These are phyloP conservation scores for Brachyhypopomus gauderio DNA, from an alignment of 2,113 vertebrate species.

Conservation along the genomic window DNA sequence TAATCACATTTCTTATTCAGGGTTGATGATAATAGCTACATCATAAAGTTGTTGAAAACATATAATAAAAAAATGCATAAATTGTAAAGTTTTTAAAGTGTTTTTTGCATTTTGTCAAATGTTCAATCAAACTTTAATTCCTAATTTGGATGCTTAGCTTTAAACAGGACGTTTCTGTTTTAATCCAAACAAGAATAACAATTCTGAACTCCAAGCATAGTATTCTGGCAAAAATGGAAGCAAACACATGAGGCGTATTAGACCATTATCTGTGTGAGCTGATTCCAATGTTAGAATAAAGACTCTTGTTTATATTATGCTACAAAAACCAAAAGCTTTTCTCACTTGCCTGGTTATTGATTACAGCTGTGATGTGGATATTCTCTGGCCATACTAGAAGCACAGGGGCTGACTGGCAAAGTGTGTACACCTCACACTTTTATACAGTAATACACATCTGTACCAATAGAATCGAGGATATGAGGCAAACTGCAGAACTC, in stretches of 20 bases:
- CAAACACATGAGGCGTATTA: background rate
- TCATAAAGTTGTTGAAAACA: background rate
- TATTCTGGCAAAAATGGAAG: background rate
- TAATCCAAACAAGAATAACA: background rate
- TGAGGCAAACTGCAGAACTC: slow-evolving; percentile 24
- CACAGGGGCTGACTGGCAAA: background rate
- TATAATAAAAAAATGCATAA: background rate
- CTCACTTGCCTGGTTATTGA: background rate
- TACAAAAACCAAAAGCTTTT: background rate
- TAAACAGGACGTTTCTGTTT: background rate
- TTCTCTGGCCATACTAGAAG: background rate
- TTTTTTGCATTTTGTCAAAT: background rate
- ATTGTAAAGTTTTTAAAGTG: background rate
- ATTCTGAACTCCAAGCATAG: background rate
- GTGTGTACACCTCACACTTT: slow-evolving; percentile 1
- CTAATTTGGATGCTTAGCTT: background rate
- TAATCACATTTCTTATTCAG: background rate
- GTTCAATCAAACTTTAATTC: background rate
- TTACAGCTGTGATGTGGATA: background rate
- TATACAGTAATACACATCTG: slow-evolving; percentile 10
- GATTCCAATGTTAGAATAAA: too few species aligned
- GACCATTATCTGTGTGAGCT: background rate
- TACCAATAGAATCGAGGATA: background rate
- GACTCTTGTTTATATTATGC: too few species aligned
- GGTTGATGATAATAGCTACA: background rate